phyloP scores from a whole-genome alignment of 2,113 vertebrate species.

The Laticauda laticaudata region DNA sequence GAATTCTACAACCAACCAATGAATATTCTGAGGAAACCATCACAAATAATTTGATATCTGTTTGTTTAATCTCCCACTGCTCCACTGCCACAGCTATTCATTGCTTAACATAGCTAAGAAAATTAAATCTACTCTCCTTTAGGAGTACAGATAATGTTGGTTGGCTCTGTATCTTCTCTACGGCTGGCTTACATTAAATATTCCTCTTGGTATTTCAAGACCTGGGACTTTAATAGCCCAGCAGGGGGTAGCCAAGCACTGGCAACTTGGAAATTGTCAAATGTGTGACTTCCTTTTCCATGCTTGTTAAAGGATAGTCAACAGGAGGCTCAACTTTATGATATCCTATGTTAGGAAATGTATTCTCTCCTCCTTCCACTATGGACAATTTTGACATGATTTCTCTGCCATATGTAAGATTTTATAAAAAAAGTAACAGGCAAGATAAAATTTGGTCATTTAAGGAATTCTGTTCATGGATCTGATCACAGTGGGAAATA shows the following conservation, averaged over 20 bases:
- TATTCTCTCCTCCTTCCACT: constrained; percentile 10
- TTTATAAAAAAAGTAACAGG: neutral
- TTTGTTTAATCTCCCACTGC: constrained; percentile 24
- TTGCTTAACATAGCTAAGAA: neutral
- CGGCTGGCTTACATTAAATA: constrained; percentile 23
- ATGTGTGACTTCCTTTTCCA: constrained; percentile 21
- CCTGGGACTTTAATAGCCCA: constrained; percentile 71
- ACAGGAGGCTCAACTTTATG: constrained; percentile 9
- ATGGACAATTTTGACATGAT: neutral
- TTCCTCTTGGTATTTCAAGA: constrained; percentile 39
- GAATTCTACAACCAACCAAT: constrained; percentile 33
- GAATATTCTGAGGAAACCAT: constrained; percentile 13
- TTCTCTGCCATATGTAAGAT: neutral
- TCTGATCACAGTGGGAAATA: constrained; percentile 18
- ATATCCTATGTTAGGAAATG: constrained; percentile 27
- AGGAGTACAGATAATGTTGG: constrained; percentile 21
- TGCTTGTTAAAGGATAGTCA: neutral
- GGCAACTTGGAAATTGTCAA: constrained; percentile 65
- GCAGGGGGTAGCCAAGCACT: constrained; percentile 94
- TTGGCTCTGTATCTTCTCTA: constrained; percentile 32
- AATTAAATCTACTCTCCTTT: constrained; percentile 12
- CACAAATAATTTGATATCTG: accelerated
- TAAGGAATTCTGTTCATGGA: constrained; percentile 29
- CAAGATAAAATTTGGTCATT: constrained; percentile 36
- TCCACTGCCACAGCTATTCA: neutral